Evolutionary conservation across 1,140 invertebrate species (phyloP).

Genomic region (Diprion similis): DNA sequence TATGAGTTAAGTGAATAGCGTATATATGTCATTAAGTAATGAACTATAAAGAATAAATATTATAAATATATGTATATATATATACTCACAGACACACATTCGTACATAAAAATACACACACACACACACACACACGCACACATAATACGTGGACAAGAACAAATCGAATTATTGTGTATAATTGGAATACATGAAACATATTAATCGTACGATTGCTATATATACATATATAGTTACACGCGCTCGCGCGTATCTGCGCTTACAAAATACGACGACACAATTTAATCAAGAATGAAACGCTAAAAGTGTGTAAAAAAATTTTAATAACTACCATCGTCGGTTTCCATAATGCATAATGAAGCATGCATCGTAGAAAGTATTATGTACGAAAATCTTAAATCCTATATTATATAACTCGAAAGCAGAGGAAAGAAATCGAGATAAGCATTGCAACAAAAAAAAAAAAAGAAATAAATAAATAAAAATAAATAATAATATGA

Average conservation of each 20-base stretch:
- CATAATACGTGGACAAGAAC: background rate
- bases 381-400: too few species aligned
- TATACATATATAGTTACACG: background rate
- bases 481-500: too few species aligned
- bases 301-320: background rate
- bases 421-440: background rate
- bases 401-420: background rate
- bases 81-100: background rate
- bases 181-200: conserved; percentile 20
- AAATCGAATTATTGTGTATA: conserved; percentile 10
- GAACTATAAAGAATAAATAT: background rate
- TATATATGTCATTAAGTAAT: background rate
- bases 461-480: too few species aligned
- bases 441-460: background rate
- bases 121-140: background rate
- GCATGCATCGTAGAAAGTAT: background rate
- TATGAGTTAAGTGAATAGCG: background rate
- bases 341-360: conserved; percentile 1
- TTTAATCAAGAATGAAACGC: conserved; percentile 1
- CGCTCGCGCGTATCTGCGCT: background rate
- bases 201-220: conserved; percentile 18
- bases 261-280: background rate
- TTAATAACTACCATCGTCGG: background rate
- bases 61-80: background rate
- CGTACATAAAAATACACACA: background rate